Percentiles rank a stretch among this genome's conserved stretches.
Conservation (phyloP, 2,113 vertebrate species). For the Phaethornis superciliosus region DNA sequence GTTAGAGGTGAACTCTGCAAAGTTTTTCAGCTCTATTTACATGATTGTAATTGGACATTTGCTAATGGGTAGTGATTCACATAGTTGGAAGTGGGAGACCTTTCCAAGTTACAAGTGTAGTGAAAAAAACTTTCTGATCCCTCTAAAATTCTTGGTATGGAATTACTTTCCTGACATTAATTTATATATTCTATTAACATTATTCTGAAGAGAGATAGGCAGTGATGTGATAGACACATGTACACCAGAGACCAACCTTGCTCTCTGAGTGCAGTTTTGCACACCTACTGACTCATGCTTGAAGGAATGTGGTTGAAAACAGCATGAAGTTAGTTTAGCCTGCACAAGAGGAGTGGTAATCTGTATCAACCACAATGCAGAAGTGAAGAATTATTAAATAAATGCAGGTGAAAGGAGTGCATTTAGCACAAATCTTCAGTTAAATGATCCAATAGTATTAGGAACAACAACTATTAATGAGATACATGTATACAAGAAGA, state of each 20-base stretch:
- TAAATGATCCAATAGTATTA: neutral
- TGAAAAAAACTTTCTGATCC: neutral
- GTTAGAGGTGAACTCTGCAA: constrained; percentile 1
- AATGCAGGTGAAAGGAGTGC: neutral
- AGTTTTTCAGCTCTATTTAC: neutral
- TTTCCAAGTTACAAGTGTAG: neutral
- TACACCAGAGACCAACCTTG: neutral
- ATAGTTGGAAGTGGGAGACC: neutral
- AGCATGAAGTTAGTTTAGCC: neutral
- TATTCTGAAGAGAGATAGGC: neutral
- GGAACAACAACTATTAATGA: constrained; percentile 24
- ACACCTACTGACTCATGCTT: neutral
- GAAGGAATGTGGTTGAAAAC: neutral
- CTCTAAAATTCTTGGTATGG: neutral
- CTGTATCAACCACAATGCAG: neutral
- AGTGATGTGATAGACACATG: neutral
- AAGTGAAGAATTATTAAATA: neutral
- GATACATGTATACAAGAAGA: neutral
- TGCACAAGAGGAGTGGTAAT: neutral
- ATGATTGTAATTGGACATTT: neutral
- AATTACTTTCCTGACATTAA: neutral
- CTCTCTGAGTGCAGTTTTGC: neutral
- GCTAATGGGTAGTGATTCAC: neutral
- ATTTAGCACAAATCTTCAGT: neutral
- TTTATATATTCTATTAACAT: neutral